Base-by-base conservation (phyloP, 2,797 vertebrate species). In the Scarus forsteni region DNA sequence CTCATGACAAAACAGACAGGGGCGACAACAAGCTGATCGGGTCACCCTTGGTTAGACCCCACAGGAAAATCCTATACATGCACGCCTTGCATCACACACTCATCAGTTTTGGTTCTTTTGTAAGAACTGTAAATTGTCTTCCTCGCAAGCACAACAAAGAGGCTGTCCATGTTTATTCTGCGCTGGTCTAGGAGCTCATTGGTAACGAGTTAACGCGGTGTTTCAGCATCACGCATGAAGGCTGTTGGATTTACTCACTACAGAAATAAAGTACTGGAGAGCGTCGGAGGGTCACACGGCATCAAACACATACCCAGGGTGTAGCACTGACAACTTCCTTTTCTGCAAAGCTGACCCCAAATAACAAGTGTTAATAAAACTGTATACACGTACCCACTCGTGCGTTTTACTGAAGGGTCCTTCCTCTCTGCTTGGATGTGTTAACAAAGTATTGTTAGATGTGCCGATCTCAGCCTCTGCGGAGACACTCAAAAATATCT, bases 391-490 rank as follows among this genome's bases (percentile, higher is more conserved):
- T 11, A 50, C 18, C 76, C 85, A 82, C 50, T 34, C 44, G 3
- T 16, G 50, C 10, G 7, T 14, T 36, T 73, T 88, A 86, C 85
- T 86, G 44, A 9, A 11, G 74, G 89, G 88, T 87, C 87, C 86
- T 86, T 7, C n/a, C 1, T 42, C 8, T 39, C 8, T 42, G 57
- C 39, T 57, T 75, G n/a, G 53, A 48, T 57, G 34, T 74, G 64
- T 71, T 72, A 68, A 58, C 16, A 8, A 44, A 45, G 6, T 19
- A 12, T 6, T 12, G 19, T 45, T 70, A 8, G 16, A 8, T 44
- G 40, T 49, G 13, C n/a, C 5, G 12, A 8, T 14, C 15, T 36
- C 10, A 51, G 11, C 12, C 2, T 9, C 15, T 45, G 64, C 67
- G 77, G 75, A 0, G 76, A 66, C 8, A 8, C 3, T 13, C 18